These are phyloP conservation scores for Blastomussa wellsi DNA, from an alignment of 92 coral and sea anemone species.

Conservation along the genomic window DNA sequence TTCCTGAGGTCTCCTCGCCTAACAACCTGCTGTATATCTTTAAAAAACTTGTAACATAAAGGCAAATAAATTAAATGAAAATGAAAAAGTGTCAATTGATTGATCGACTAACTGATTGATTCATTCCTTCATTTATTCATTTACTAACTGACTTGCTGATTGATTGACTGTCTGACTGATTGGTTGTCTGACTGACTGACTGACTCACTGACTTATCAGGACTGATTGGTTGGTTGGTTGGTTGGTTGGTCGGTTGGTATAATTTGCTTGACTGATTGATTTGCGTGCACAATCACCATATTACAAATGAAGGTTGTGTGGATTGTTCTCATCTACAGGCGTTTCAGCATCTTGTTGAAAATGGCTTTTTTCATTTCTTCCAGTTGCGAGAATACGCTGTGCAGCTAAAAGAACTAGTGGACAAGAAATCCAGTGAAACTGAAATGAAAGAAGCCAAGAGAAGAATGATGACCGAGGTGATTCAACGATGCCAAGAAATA, in stretches of 20 bases:
- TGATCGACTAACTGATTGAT: too few species aligned
- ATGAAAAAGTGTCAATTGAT: too few species aligned
- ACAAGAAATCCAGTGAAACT: conserved; percentile 67
- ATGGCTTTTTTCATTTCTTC: not conserved
- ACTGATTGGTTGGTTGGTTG: not conserved
- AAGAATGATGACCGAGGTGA: conserved; percentile 88
- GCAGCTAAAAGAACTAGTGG: conserved; percentile 72
- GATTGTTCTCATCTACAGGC: too few species aligned
- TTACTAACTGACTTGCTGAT: too few species aligned
- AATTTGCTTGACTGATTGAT: too few species aligned
- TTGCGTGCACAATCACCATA: too few species aligned
- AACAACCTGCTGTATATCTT: too few species aligned
- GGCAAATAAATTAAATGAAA: too few species aligned
- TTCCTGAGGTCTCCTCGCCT: too few species aligned
- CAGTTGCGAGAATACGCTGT: conserved; percentile 91
- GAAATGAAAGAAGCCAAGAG: conserved; percentile 72
- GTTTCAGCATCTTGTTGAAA: not conserved
- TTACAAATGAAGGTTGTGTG: too few species aligned
- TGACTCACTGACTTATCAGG: not conserved
- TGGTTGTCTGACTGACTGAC: not conserved
- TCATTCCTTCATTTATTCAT: too few species aligned
- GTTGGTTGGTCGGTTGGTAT: not conserved
- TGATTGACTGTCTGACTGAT: not conserved
- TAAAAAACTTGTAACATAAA: too few species aligned
- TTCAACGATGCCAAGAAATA: not conserved